Base-by-base conservation (phyloP, 2,797 vertebrate genomes). In the Epinephelus awoara region DNA sequence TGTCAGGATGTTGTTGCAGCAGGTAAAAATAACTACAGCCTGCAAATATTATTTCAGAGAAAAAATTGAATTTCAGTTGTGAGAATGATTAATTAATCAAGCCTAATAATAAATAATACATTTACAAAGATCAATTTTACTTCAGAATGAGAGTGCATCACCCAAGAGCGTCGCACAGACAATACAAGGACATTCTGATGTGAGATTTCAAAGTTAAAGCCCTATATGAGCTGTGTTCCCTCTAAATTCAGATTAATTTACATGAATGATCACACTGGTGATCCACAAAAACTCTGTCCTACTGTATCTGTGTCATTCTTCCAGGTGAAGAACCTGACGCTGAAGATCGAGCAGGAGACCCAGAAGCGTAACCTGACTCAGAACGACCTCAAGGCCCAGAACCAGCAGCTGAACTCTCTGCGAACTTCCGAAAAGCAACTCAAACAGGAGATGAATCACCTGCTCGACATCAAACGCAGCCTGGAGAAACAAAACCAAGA, bases 261-360 rank as follows among this genome's bases (percentile, higher is more conserved):
- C 27, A 29, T 29, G 27, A 29, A 29, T 29, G 27, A 29, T 29
- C 27, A 29, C 27, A 29, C 27, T 29, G 3, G 5, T 29, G 27
- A 29, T 29, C 27, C 27, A 6, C 27, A 29, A 29, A 29, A 29
- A 29, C 27, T 29, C 27, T 29, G 27, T 29, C 27, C 40, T 42
- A 42, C 40, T 12, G 11, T 40, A 10, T 10, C 9, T 40, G 9
- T 11, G 40, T 42, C 1, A 0, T 90, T 80, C 64, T 88, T 88
- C 56, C 91, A 99, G 98, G 97, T 98, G 47, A 98, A 98, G 94
- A 99, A 99, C 84, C 89, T 98, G 84, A 96, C 95, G 1, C 92
- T 99, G 90, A 99, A 97, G 95, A 98, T 98, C 42, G 98, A 99
- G 83, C 98, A 99, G 93, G 98, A 99, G 93, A 97, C 96, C 38